Percentiles rank a stretch among this genome's conserved stretches.
Evolutionary conservation across 2,888 invertebrate genomes (phyloP).

Genomic region (Phengaris arion): DNA sequence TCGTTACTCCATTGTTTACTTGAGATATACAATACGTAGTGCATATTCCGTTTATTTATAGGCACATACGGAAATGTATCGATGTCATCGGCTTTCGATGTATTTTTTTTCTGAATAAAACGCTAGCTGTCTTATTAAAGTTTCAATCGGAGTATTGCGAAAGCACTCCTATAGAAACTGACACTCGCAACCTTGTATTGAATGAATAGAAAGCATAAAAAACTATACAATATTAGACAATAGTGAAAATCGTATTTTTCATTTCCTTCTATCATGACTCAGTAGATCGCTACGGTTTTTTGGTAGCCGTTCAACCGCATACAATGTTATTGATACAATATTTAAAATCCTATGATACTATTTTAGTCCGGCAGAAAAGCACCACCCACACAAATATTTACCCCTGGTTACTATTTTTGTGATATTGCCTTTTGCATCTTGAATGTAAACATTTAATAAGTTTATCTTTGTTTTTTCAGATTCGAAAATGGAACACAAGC

Average conservation of each 20-base stretch:
- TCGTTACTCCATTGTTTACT: constrained; percentile 22
- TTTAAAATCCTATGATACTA: neutral
- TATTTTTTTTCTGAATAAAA: constrained; percentile 63
- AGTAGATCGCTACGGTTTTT: constrained; percentile 22
- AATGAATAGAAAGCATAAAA: constrained; percentile 70
- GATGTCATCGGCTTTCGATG: constrained; percentile 67
- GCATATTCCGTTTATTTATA: constrained; percentile 72
- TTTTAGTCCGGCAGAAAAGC: constrained; percentile 10
- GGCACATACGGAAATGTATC: constrained; percentile 68
- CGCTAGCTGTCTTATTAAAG: constrained; percentile 58
- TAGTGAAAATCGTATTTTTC: constrained; percentile 54
- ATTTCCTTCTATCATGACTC: constrained; percentile 51
- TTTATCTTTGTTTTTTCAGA: constrained; percentile 44
- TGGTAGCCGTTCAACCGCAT: neutral
- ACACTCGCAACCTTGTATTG: constrained; percentile 69
- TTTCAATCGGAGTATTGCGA: constrained; percentile 68
- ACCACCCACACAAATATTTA: constrained; percentile 24
- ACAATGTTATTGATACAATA: constrained; percentile 3
- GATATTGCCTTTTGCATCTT: neutral
- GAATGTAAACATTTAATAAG: constrained; percentile 1
- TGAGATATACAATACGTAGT: constrained; percentile 46
- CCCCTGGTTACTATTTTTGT: constrained; percentile 23
- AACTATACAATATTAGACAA: constrained; percentile 59
- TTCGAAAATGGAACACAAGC: constrained; percentile 47
- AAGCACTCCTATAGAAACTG: constrained; percentile 66